phyloP scores from a whole-genome alignment of 2,797 vertebrate species.

The Rhabdomys pumilio region DNA sequence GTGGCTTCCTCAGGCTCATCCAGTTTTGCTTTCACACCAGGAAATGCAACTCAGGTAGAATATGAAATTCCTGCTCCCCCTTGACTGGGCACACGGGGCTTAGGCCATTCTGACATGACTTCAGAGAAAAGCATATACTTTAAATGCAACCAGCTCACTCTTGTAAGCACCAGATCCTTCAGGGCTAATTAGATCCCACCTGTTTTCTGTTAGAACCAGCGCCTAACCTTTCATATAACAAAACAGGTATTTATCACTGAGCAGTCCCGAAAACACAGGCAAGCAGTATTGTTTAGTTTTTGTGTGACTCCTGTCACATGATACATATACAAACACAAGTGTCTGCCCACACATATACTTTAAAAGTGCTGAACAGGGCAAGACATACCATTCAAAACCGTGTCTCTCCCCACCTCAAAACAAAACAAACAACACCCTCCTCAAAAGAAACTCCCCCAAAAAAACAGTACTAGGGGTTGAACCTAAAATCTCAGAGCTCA shows the following conservation, averaged over 20 bases:
- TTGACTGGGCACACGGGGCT: not conserved
- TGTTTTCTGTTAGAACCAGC: not conserved
- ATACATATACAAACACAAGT: not conserved
- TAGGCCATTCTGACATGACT: not conserved
- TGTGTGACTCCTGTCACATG: not conserved
- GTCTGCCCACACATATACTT: not conserved
- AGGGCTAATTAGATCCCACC: not conserved
- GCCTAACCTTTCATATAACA: not conserved
- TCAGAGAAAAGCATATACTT: not conserved
- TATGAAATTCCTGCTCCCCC: not conserved
- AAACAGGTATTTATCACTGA: not conserved
- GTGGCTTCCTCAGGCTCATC: not conserved
- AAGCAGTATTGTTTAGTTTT: not conserved
- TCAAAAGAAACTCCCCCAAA: too few relatives aligned
- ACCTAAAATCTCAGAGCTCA: not conserved
- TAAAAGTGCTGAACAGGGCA: not conserved
- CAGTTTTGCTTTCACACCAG: not conserved
- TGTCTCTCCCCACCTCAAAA: not conserved
- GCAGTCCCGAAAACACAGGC: not conserved
- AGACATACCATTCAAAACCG: not conserved
- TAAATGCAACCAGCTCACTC: not conserved
- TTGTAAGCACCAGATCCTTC: not conserved
- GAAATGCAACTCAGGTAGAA: not conserved
- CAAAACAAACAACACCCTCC: not conserved
- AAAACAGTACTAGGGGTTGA: not conserved